Percentiles rank a stretch among this genome's conserved stretches.
These are phyloP conservation scores for Morelia viridis DNA, from an alignment of 2,797 vertebrate species.

Conservation along the genomic window DNA sequence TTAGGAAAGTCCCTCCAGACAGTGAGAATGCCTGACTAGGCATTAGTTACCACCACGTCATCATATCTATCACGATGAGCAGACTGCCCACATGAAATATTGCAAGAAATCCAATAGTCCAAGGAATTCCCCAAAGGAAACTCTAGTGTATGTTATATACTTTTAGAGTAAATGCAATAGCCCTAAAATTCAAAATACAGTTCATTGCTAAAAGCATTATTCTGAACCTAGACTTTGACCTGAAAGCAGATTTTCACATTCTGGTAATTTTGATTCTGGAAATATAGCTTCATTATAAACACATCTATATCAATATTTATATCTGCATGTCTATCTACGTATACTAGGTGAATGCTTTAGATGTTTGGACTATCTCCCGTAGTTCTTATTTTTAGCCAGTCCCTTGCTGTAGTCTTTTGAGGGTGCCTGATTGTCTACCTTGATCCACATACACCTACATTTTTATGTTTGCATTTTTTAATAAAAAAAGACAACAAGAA, in stretches of 20 bases:
- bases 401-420: no score
- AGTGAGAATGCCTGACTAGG: conserved; percentile 45
- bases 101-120: conserved; percentile 41
- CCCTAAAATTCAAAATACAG: conserved; percentile 20
- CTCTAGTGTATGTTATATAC: conserved; percentile 25
- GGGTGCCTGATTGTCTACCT: no score
- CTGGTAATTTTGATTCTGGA: background rate
- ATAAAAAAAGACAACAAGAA: background rate
- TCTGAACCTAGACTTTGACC: background rate
- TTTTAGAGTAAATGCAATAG: conserved; percentile 37
- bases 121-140: conserved; percentile 32
- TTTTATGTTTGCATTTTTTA: background rate
- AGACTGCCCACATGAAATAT: conserved; percentile 13
- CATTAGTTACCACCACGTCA: background rate
- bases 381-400: background rate
- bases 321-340: background rate
- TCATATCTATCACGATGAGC: conserved; percentile 47
- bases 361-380: background rate
- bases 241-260: conserved; percentile 41
- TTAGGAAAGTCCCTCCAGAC: conserved; percentile 34
- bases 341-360: background rate
- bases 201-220: conserved; percentile 34
- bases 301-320: background rate
- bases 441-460: background rate
- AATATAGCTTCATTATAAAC: background rate